These are phyloP conservation scores for Melipona bicolor DNA, from an alignment of 2,888 invertebrate genomes.

Conservation along the genomic window DNA sequence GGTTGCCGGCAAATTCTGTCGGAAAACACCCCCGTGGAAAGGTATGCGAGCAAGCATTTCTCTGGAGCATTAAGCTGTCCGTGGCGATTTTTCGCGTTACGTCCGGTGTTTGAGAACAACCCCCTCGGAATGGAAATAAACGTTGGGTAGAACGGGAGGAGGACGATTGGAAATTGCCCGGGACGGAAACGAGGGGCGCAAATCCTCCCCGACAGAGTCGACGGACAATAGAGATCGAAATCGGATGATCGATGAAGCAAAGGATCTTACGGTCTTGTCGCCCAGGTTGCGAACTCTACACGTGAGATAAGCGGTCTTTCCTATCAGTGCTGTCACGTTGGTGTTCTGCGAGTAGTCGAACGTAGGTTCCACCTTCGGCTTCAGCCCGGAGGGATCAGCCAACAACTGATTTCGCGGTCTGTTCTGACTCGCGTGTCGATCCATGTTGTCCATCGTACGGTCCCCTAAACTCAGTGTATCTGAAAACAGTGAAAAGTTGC, in stretches of 20 bases:
- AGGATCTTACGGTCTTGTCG: conserved; percentile 80
- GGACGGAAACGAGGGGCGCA: background rate
- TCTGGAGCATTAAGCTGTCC: conserved; percentile 36
- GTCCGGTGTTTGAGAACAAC: background rate
- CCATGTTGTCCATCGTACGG: conserved; percentile 78
- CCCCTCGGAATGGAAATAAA: conserved; percentile 20
- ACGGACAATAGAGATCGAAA: background rate
- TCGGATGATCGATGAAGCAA: background rate
- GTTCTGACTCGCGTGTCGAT: conserved; percentile 77
- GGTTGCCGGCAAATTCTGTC: conserved; percentile 54
- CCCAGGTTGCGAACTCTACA: conserved; percentile 82
- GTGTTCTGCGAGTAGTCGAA: conserved; percentile 80
- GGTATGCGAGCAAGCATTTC: conserved; percentile 14
- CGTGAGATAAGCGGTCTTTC: conserved; percentile 82
- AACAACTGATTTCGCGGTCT: conserved; percentile 82
- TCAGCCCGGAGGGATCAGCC: conserved; percentile 75
- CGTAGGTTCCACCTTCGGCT: conserved; percentile 80
- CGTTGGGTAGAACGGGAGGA: background rate
- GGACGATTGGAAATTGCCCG: conserved; percentile 4
- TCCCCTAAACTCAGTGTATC: conserved; percentile 83
- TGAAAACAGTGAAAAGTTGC: conserved; percentile 68
- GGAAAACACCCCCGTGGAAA: background rate
- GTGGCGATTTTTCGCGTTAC: conserved; percentile 28
- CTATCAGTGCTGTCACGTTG: conserved; percentile 82
- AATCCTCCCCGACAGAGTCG: background rate